A percentile compares a stretch with the other conserved stretches of the same genome.
Conservation (phyloP, 2,113 vertebrate species). For the Tachycineta bicolor region DNA sequence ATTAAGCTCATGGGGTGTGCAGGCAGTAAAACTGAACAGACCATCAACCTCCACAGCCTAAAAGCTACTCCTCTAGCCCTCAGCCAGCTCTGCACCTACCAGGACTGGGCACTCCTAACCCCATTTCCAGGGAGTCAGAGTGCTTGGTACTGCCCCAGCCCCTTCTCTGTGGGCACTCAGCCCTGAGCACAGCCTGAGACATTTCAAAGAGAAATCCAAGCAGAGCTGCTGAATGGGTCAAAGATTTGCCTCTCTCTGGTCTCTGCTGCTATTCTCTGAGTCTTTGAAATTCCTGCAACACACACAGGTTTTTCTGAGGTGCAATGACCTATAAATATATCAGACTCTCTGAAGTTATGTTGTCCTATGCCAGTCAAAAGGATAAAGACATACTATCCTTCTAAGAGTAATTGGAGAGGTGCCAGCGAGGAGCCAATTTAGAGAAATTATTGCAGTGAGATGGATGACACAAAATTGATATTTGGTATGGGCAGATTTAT, state of each 20-base stretch:
- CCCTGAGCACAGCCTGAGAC: neutral
- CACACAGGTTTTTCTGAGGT: neutral
- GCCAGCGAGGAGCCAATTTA: constrained; percentile 1
- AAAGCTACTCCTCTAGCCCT: neutral
- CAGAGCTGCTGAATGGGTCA: neutral
- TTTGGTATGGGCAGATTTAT: constrained; percentile 33
- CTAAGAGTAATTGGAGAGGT: neutral
- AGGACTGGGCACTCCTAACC: too few species aligned
- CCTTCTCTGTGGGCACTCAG: neutral
- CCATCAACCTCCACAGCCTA: neutral
- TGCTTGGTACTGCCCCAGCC: neutral
- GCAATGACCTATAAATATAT: constrained; percentile 4
- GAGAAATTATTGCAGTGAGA: constrained; percentile 8
- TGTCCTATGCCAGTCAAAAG: constrained; percentile 16
- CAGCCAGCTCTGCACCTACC: rapidly evolving
- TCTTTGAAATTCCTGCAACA: neutral
- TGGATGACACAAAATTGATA: constrained; percentile 20
- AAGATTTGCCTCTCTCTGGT: neutral
- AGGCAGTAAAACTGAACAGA: neutral
- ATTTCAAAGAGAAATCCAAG: neutral
- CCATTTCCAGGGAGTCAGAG: rapidly evolving
- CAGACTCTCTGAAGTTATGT: neutral
- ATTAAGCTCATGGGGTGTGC: neutral
- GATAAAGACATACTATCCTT: constrained; percentile 13
- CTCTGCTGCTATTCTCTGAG: neutral